Percentiles rank a stretch among this genome's conserved stretches.
Evolutionary conservation across 1,140 invertebrate species (phyloP).

Genomic region (Cotesia typhae): DNA sequence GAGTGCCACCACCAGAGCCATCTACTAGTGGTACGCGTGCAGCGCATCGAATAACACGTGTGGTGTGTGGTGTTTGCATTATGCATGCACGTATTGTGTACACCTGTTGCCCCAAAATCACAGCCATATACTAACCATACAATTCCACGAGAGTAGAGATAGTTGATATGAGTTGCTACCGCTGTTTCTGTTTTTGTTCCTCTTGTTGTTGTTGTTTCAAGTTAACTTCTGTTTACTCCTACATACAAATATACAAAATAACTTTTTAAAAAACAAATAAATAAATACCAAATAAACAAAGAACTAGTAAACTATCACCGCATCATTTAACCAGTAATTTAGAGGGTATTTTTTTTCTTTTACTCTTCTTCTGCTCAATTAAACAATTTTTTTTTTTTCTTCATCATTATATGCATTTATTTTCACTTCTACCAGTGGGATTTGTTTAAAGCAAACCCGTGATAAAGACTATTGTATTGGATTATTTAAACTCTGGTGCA

Average conservation of each 20-base stretch:
- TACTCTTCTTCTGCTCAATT: no score
- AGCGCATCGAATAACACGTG: constrained; percentile 24
- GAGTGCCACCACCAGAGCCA: constrained; percentile 4
- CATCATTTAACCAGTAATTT: no score
- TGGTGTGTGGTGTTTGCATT: constrained; percentile 31
- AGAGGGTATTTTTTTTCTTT: no score
- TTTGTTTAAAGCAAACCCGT: no score
- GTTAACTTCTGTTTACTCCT: neutral
- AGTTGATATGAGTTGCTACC: constrained; percentile 1
- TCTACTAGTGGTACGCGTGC: constrained; percentile 25
- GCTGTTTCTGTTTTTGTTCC: constrained; percentile 14
- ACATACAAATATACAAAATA: neutral
- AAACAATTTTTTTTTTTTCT: no score
- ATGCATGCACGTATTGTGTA: constrained; percentile 38
- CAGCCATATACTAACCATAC: constrained; percentile 8
- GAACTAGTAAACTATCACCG: neutral
- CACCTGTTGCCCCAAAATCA: constrained; percentile 44
- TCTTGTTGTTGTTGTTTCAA: neutral
- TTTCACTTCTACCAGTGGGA: no score
- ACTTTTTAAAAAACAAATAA: neutral
- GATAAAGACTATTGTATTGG: no score
- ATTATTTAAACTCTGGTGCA: no score
- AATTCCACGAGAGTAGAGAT: no score
- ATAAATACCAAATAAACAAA: neutral
- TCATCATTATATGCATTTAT: no score